Percentiles rank a stretch among this genome's conserved stretches.
Conservation (phyloP, 2,888 invertebrate species). For the Cheilosia scutellata region DNA sequence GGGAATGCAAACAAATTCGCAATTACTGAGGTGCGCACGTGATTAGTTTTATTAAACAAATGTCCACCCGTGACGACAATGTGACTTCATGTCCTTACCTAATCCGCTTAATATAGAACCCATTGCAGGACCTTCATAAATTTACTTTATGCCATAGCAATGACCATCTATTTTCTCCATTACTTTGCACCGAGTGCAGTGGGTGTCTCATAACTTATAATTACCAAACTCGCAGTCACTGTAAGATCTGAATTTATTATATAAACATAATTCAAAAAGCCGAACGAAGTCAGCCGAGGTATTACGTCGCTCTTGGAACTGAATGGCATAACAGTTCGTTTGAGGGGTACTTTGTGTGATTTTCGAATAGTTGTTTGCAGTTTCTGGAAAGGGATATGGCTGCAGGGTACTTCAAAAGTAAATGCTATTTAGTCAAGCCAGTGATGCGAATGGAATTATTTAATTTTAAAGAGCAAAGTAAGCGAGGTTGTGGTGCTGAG, state of each 20-base stretch:
- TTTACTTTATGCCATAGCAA: not conserved
- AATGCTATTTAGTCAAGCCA: not conserved
- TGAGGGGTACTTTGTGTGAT: too few species aligned
- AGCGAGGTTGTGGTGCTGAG: too few species aligned
- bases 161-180: not conserved
- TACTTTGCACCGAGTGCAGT: conserved; percentile 3
- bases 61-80: conserved; percentile 3
- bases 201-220: conserved; percentile 43
- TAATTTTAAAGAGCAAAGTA: too few species aligned
- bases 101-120: not conserved
- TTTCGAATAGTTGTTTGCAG: too few species aligned
- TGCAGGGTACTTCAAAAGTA: too few species aligned
- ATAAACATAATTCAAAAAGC: not conserved
- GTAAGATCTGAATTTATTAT: conserved; percentile 29
- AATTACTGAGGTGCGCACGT: conserved; percentile 37
- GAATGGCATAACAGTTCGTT: too few species aligned
- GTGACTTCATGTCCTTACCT: not conserved
- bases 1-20: conserved; percentile 27
- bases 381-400: too few species aligned
- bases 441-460: too few species aligned
- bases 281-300: not conserved
- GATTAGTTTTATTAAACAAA: conserved; percentile 37
- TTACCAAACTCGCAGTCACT: conserved; percentile 16
- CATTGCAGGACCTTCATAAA: too few species aligned
- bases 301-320: too few species aligned